Base-by-base conservation (phyloP, 2,797 vertebrate species). In the Aulostomus chinensis region DNA sequence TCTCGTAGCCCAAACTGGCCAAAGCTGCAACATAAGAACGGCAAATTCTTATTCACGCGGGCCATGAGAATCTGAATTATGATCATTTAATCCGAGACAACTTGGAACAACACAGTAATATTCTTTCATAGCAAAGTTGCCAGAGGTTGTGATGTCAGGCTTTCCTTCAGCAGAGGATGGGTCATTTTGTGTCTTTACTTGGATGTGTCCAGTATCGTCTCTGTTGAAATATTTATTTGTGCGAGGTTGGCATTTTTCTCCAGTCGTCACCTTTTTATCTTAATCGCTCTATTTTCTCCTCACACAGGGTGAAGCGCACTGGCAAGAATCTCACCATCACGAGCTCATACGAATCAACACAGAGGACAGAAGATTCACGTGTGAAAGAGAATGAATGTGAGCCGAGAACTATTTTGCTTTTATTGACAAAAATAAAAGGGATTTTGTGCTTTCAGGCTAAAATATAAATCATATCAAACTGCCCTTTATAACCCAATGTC, bases 1-100 rank as follows among this genome's bases (percentile, higher is more conserved):
- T 99, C 89, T 99, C 97, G 73, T 98, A 99, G 20, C 97, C 96
- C 89, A 98, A 62, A 85, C 95, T 97, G 46, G 96, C 93, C 86
- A 99, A 85, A 68, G 96, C 96, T 99, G 70, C 34, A 78, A 63
- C 22, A 76, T 26, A 72, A 52, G 54, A 20, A 52, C 12, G 28
- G 14, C 7, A 4, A 9, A 36, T 1, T 5, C 17, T 8, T 7
- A n/a, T n/a, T n/a, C n/a, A n/a, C n/a, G n/a, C n/a, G n/a, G n/a
- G n/a, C n/a, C n/a, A n/a, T n/a, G n/a, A n/a, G 25, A 2, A 13
- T 24, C n/a, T 15, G 9, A 42, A 13, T 12, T 10, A 26, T n/a
- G n/a, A n/a, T n/a, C n/a, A n/a, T n/a, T n/a, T n/a, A n/a, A n/a
- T n/a, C n/a, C n/a, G n/a, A n/a, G n/a, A n/a, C n/a, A n/a, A n/a